A percentile compares a stretch with the other conserved stretches of the same genome.
Evolutionary conservation across 2,888 invertebrate genomes (phyloP).

Genomic region (Biston betularia): DNA sequence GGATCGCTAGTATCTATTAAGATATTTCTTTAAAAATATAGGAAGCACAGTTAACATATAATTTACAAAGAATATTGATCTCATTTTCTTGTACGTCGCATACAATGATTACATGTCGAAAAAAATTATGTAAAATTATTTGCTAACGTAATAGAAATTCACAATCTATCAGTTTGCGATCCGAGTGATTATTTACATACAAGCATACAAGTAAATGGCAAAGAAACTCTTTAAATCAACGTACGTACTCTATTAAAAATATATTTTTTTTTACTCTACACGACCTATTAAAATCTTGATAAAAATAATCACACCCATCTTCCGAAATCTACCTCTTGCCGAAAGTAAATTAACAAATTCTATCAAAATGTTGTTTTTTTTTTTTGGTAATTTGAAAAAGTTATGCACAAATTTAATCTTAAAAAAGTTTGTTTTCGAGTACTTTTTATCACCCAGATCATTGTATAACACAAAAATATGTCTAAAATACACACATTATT

Average conservation of each 20-base stretch:
- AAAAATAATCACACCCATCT: no score
- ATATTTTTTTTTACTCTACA: no score
- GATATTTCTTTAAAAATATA: background rate
- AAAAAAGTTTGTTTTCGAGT: background rate
- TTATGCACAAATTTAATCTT: no score
- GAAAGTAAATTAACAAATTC: no score
- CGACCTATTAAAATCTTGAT: no score
- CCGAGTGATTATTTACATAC: slow-evolving; percentile 6
- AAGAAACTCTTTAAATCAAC: no score
- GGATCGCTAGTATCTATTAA: no score
- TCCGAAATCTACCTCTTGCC: no score
- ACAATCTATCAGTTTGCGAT: slow-evolving; percentile 44
- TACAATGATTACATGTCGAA: slow-evolving; percentile 42
- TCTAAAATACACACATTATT: slow-evolving; percentile 34
- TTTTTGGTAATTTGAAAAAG: no score
- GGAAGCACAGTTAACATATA: slow-evolving; percentile 1
- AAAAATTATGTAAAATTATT: slow-evolving; percentile 51
- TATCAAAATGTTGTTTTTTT: no score
- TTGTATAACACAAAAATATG: slow-evolving; percentile 3
- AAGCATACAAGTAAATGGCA: no score
- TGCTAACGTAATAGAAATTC: slow-evolving; percentile 43
- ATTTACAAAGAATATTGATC: slow-evolving; percentile 10
- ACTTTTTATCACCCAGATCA: slow-evolving; percentile 40
- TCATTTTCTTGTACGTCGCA: slow-evolving; percentile 49
- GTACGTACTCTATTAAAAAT: no score